phyloP scores from a whole-genome alignment of 2,888 invertebrate genomes.

The Nineta flava region DNA sequence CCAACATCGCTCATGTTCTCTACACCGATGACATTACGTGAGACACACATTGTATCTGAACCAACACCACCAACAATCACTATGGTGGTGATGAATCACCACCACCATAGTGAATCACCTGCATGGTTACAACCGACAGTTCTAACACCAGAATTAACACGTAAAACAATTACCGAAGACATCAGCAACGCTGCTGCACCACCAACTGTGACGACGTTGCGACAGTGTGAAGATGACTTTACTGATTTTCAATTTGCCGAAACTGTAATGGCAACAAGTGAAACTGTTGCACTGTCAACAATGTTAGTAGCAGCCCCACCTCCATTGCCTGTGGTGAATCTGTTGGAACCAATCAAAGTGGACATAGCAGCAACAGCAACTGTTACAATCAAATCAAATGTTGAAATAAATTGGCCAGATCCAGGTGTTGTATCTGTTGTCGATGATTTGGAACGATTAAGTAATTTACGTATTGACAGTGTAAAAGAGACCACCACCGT shows the following conservation, averaged over 20 bases:
- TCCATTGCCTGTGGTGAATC: constrained; percentile 6
- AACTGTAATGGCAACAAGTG: constrained; percentile 11
- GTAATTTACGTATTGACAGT: constrained; percentile 13
- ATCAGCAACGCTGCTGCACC: neutral
- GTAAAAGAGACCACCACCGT: neutral
- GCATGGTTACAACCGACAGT: constrained; percentile 21
- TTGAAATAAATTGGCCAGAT: constrained; percentile 45
- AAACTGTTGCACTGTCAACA: constrained; percentile 1
- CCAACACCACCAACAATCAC: no score
- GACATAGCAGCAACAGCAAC: no score
- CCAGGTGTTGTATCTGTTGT: constrained; percentile 35
- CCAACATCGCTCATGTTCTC: no score
- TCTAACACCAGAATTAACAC: constrained; percentile 17
- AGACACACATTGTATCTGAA: no score
- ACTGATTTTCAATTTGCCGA: constrained; percentile 24
- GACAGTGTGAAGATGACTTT: constrained; percentile 24
- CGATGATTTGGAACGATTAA: constrained; percentile 23
- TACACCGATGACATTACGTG: no score
- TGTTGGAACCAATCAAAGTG: constrained; percentile 17
- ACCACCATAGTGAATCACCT: constrained; percentile 10
- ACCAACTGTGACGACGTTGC: neutral
- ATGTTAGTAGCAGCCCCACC: no score
- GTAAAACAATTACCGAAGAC: constrained; percentile 5
- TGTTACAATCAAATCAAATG: constrained; percentile 21
- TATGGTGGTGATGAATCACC: neutral